phyloP scores from a whole-genome alignment of 2,797 vertebrate genomes.

The Leuciscus waleckii region DNA sequence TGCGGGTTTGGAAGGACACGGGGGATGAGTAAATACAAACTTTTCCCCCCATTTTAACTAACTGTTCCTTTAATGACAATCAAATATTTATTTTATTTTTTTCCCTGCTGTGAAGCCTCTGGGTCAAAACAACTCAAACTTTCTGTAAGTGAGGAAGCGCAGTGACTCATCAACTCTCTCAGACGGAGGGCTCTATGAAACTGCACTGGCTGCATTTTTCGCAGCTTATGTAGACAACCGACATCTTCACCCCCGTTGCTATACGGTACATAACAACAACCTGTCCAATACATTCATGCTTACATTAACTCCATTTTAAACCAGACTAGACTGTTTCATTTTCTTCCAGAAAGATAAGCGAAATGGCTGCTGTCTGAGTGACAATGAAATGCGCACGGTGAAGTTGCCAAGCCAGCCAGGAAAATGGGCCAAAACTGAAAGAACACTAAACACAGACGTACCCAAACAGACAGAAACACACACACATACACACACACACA shows the following conservation, averaged over 20 bases:
- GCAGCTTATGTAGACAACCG: conserved; percentile 50
- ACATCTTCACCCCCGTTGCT: conserved; percentile 51
- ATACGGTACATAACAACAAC: conserved; percentile 62
- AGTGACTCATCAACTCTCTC: conserved; percentile 28
- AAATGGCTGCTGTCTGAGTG: conserved; percentile 61
- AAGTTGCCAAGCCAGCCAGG: conserved; percentile 65
- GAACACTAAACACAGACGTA: conserved; percentile 34
- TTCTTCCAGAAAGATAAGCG: conserved; percentile 68
- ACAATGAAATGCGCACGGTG: conserved; percentile 63
- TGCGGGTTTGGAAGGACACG: too few species aligned
- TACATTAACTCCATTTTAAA: conserved; percentile 68
- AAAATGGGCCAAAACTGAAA: conserved; percentile 48
- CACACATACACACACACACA: conserved; percentile 8
- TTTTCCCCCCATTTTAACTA: background rate
- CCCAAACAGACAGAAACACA: conserved; percentile 36
- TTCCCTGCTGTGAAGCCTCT: background rate
- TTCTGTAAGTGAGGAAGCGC: conserved; percentile 13
- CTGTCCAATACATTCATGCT: conserved; percentile 68
- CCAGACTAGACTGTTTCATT: conserved; percentile 67
- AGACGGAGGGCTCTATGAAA: conserved; percentile 48
- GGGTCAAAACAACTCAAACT: conserved; percentile 24
- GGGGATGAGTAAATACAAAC: background rate
- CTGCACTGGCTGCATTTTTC: conserved; percentile 64
- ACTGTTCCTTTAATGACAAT: background rate
- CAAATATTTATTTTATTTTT: background rate